A percentile compares a stretch with the other conserved stretches of the same genome.
These are phyloP conservation scores for Dysmachus trigonus DNA, from an alignment of 2,888 invertebrate species.

Conservation along the genomic window DNA sequence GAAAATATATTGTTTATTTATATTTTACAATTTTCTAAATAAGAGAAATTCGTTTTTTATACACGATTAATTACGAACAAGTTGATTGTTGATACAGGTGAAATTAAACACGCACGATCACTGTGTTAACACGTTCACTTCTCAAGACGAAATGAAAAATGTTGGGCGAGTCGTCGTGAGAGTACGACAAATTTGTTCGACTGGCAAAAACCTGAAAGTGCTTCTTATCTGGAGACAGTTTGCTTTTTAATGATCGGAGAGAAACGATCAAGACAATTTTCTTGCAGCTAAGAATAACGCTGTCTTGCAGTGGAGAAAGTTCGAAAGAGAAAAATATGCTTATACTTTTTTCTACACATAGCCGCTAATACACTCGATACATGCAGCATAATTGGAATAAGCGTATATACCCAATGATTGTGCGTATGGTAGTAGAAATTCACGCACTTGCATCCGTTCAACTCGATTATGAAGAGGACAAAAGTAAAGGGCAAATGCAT, in stretches of 20 bases:
- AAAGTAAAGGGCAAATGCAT: neutral
- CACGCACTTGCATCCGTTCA: neutral
- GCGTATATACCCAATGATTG: neutral
- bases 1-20: neutral
- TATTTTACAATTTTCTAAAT: neutral
- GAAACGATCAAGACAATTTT: neutral
- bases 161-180: neutral
- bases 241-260: neutral
- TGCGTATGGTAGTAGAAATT: neutral
- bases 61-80: neutral
- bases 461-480: neutral
- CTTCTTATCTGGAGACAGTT: neutral
- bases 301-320: neutral
- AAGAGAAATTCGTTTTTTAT: neutral
- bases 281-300: neutral
- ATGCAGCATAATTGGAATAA: neutral
- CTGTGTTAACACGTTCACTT: slow-evolving; percentile 1
- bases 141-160: slow-evolving; percentile 1
- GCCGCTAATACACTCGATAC: neutral
- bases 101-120: neutral
- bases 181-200: neutral
- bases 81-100: neutral
- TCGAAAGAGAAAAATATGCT: neutral
- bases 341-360: neutral
- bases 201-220: neutral